phyloP scores from a whole-genome alignment of 2,113 vertebrate genomes.

The Lophochroa leadbeateri region DNA sequence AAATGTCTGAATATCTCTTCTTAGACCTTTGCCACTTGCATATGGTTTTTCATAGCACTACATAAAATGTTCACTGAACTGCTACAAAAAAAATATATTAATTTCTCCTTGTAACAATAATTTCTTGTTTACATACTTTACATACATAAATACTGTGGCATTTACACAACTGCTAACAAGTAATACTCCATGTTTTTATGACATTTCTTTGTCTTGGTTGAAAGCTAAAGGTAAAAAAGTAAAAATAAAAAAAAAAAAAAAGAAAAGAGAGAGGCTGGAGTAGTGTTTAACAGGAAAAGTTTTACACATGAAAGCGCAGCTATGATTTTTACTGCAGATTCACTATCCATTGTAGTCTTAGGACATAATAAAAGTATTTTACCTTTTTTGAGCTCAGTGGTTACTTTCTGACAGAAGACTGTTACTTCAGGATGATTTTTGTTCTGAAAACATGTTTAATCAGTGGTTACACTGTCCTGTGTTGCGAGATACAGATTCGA shows the following conservation, averaged over 20 bases:
- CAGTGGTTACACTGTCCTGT: neutral
- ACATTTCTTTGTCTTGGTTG: neutral
- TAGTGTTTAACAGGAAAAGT: neutral
- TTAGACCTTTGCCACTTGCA: neutral
- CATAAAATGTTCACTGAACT: neutral
- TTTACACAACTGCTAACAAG: neutral
- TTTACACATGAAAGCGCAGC: slow-evolving; percentile 34
- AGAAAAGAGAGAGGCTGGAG: neutral
- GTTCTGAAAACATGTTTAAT: slow-evolving; percentile 13
- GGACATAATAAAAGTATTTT: slow-evolving; percentile 3
- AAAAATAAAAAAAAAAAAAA: neutral
- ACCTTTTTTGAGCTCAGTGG: slow-evolving; percentile 3
- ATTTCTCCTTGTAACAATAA: neutral
- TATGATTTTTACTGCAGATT: slow-evolving; percentile 31
- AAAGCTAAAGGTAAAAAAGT: neutral
- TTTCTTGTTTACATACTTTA: neutral
- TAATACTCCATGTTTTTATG: neutral
- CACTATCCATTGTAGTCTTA: slow-evolving; percentile 3
- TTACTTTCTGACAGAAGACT: slow-evolving; percentile 18
- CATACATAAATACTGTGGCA: neutral
- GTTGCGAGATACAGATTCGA: neutral
- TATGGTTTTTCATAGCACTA: neutral
- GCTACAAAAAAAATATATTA: neutral
- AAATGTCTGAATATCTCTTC: neutral
- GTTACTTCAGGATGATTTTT: slow-evolving; percentile 11